Evolutionary conservation across 2,797 vertebrate genomes (phyloP).

Genomic region (Melanotaenia boesemani): DNA sequence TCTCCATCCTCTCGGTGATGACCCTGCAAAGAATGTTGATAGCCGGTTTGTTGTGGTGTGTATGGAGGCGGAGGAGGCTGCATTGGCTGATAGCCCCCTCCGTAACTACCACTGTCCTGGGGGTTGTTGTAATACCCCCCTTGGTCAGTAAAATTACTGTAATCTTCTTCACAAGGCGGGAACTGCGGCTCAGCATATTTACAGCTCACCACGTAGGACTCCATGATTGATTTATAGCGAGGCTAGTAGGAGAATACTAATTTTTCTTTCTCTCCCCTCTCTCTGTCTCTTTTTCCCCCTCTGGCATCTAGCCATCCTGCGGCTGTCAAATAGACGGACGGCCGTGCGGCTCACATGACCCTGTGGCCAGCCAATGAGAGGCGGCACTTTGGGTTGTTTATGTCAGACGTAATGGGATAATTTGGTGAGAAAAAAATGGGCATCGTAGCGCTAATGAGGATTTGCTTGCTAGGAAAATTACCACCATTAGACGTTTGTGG

Average conservation of each 20-base stretch:
- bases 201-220: constrained; percentile 97
- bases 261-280: constrained; percentile 81
- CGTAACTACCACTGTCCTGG: constrained; percentile 88
- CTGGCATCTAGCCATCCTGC: constrained; percentile 93
- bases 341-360: constrained; percentile 90
- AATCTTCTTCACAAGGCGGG: constrained; percentile 95
- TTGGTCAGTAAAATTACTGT: constrained; percentile 92
- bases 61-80: constrained; percentile 86
- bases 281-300: constrained; percentile 78
- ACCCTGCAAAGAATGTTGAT: constrained; percentile 77
- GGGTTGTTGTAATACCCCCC: constrained; percentile 89
- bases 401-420: constrained; percentile 71
- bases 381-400: constrained; percentile 80
- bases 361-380: constrained; percentile 87
- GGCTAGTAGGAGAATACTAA: constrained; percentile 86
- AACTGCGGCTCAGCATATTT: constrained; percentile 98
- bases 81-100: constrained; percentile 81
- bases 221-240: constrained; percentile 98
- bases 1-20: constrained; percentile 66
- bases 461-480: constrained; percentile 33
- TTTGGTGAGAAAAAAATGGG: constrained; percentile 52
- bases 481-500: constrained; percentile 29
- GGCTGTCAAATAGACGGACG: constrained; percentile 98
- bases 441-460: constrained; percentile 59
- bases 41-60: constrained; percentile 87